A percentile compares a stretch with the other conserved stretches of the same genome.
phyloP scores from a whole-genome alignment of 2,797 vertebrate species.

The Chanos chanos region DNA sequence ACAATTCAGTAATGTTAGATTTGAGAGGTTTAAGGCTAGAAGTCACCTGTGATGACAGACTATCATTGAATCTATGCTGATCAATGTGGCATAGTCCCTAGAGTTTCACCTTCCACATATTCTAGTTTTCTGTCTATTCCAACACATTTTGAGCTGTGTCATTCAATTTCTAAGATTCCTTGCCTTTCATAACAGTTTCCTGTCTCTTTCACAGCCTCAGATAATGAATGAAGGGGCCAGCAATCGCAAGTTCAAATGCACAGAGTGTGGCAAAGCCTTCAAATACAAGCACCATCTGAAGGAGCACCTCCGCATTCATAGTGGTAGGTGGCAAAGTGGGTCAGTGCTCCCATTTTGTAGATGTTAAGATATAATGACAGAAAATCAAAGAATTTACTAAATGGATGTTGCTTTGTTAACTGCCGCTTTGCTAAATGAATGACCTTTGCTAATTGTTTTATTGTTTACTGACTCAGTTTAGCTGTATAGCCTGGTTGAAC shows the following conservation, averaged over 20 bases:
- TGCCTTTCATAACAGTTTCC: conserved; percentile 30
- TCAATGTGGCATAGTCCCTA: no score
- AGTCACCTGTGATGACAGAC: no score
- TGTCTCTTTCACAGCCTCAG: conserved; percentile 75
- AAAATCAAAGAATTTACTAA: background rate
- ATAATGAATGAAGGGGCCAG: conserved; percentile 86
- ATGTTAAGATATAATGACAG: conserved; percentile 6
- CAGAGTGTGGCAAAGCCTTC: conserved; percentile 97
- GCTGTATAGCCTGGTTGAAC: conserved; percentile 13
- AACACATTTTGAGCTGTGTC: no score
- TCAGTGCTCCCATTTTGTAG: conserved; percentile 4
- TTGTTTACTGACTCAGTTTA: conserved; percentile 10
- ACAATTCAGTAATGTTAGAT: background rate
- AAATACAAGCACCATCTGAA: conserved; percentile 99
- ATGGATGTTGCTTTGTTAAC: no score
- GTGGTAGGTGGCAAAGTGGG: conserved; percentile 80
- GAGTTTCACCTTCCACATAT: no score
- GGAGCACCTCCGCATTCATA: conserved; percentile 98
- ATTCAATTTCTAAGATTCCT: background rate
- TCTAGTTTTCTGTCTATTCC: no score
- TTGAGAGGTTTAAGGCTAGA: no score
- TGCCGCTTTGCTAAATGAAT: background rate
- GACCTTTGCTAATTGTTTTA: conserved; percentile 7
- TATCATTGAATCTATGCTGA: no score
- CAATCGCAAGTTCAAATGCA: conserved; percentile 99